phyloP scores from a whole-genome alignment of 2,797 vertebrate genomes.

The Coregonus sp. region DNA sequence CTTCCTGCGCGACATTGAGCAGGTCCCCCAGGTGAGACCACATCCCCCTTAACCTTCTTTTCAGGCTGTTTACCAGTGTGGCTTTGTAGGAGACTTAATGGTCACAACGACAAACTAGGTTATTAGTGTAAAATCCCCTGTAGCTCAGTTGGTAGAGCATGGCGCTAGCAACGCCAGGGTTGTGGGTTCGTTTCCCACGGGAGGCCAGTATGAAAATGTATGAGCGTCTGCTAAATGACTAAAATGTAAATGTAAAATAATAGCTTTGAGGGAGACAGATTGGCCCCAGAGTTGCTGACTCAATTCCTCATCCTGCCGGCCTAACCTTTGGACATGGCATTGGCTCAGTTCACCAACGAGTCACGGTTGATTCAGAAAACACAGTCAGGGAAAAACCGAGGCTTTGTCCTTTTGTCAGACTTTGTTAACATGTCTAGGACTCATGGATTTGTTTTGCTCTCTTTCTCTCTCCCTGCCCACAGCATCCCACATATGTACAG shows the following conservation, averaged over 20 bases:
- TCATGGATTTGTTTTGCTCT: not conserved
- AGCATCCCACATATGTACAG: conserved; percentile 97
- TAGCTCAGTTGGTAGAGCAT: too few species aligned
- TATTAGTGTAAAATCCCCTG: not conserved
- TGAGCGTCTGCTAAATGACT: too few species aligned
- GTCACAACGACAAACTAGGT: not conserved
- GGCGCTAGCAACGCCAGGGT: too few species aligned
- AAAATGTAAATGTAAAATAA: too few species aligned
- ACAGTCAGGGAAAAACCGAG: not conserved
- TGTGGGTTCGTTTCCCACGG: too few species aligned
- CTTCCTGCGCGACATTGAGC: conserved; percentile 97
- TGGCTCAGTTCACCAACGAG: not conserved
- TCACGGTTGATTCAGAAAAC: not conserved
- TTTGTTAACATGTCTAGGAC: not conserved
- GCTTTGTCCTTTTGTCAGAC: not conserved
- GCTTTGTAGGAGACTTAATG: not conserved
- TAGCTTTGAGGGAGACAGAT: not conserved
- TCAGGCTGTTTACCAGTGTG: not conserved
- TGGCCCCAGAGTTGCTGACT: not conserved
- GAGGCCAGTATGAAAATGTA: too few species aligned
- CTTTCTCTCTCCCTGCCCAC: conserved; percentile 26
- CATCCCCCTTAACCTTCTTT: not conserved
- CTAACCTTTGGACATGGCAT: not conserved
- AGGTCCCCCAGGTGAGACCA: conserved; percentile 90
- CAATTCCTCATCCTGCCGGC: not conserved